These are phyloP conservation scores for Sciurus vulgaris DNA, from an alignment of 2,797 vertebrate species.

Conservation along the genomic window DNA sequence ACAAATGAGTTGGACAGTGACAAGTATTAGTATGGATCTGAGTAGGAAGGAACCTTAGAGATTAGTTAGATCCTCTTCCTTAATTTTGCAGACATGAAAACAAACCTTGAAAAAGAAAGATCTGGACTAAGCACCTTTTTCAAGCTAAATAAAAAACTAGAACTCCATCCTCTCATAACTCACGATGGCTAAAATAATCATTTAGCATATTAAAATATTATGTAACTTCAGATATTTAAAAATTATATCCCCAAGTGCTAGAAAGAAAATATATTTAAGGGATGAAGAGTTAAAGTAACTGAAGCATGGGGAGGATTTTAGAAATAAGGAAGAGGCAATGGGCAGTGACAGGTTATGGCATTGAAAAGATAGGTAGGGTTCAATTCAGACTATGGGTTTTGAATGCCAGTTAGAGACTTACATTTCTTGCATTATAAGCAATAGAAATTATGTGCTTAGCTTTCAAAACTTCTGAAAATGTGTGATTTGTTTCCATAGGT, in stretches of 20 bases:
- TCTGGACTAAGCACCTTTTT: background rate
- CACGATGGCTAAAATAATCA: background rate
- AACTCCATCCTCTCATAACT: background rate
- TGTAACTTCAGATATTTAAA: background rate
- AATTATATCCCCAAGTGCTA: background rate
- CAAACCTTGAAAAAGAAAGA: background rate
- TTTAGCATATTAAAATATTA: background rate
- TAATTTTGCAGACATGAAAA: background rate
- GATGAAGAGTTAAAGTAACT: background rate
- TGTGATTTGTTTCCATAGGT: background rate
- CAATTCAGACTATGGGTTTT: background rate
- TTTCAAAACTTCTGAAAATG: background rate
- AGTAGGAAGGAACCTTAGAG: background rate
- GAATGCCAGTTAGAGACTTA: background rate
- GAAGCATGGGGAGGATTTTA: background rate
- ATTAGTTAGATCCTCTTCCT: background rate
- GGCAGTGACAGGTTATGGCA: background rate
- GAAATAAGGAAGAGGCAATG: background rate
- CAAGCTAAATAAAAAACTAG: conserved; percentile 2
- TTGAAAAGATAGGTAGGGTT: background rate
- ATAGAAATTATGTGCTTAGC: background rate
- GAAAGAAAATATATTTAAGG: background rate
- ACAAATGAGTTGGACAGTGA: background rate
- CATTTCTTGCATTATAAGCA: background rate
- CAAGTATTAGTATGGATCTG: background rate